A percentile compares a stretch with the other conserved stretches of the same genome.
Evolutionary conservation across 2,113 vertebrate species (phyloP).

Genomic region (Mormyrus iriodes): DNA sequence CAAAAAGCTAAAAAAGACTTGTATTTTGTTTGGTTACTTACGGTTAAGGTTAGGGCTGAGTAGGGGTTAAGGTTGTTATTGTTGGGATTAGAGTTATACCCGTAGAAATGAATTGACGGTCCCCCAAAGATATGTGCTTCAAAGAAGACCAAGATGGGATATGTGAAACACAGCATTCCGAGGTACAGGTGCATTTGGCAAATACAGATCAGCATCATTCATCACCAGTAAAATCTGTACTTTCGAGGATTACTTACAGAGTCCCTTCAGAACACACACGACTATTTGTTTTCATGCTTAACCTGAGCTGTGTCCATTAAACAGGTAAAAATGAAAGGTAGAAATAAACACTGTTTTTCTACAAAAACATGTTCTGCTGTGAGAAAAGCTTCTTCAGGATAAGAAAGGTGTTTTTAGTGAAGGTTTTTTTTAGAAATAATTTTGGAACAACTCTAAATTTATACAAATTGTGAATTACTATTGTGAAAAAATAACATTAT

Average conservation of each 20-base stretch:
- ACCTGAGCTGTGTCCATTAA: background rate
- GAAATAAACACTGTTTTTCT: background rate
- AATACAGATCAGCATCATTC: background rate
- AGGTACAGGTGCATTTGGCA: background rate
- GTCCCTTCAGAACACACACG: too few relatives aligned
- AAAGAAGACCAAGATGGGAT: background rate
- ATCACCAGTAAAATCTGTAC: background rate
- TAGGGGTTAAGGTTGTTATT: too few relatives aligned
- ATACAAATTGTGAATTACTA: background rate
- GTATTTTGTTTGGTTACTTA: too few relatives aligned
- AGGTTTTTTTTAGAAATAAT: background rate
- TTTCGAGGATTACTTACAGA: background rate
- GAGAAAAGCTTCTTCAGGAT: background rate
- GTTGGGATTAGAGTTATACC: too few relatives aligned
- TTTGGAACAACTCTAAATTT: background rate
- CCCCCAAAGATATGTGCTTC: too few relatives aligned
- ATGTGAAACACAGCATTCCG: background rate
- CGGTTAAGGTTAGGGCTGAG: too few relatives aligned
- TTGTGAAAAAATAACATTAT: too few relatives aligned
- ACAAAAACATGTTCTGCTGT: background rate
- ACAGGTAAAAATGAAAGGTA: background rate
- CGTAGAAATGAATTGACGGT: too few relatives aligned
- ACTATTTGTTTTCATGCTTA: background rate
- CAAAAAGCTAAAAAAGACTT: too few relatives aligned
- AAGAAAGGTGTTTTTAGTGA: background rate